Base-by-base conservation (phyloP, 2,888 invertebrate genomes). In the Amaurobius ferox region DNA sequence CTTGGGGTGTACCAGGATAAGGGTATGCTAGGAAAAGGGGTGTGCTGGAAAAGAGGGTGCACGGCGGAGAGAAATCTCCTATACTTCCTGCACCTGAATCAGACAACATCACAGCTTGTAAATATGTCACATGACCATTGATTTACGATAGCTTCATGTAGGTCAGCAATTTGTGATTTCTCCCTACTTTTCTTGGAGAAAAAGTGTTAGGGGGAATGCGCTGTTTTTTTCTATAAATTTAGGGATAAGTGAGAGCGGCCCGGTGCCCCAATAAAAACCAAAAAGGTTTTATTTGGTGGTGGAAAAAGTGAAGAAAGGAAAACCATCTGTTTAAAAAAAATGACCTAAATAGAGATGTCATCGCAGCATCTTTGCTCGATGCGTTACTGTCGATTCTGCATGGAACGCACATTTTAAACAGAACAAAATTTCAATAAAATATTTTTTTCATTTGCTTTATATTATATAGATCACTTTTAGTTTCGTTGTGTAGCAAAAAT, bases 81-180 rank as follows among this genome's bases (percentile, higher is more conserved):
- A 55, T 23, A 66, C 73, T 81, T 81, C 81, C 68, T 40, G 30
- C 74, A 81, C 81, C 81, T 81, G 81, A 81, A 61, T 81, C 81
- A 81, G 74, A 81, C 74, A 80, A 73, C 79, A 80, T 79, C n/a
- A 48, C 48, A 66, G 79, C 73, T 73, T 66, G 48, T 77, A 35
- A 32, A 48, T 35, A 67, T 81, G 81, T 74, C 74, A 81, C 35
- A 62, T 28, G n/a, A n/a, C 39, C 81, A 74, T 74, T 81, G 81
- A 81, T 81, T 74, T 81, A 81, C 74, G 74, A 74, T 74, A 67
- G 67, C 48, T 70, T 74, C 81, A 81, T 74, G 61, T 74, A 74
- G 74, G 81, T 74, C 74, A 74, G 81, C 72, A 32, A 80, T 73
- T 80, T 73, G 39, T 48, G 73, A 67, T 64, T 80, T 80, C 67